Conservation (phyloP, 2,113 vertebrate species). For the Heptranchias perlo region DNA sequence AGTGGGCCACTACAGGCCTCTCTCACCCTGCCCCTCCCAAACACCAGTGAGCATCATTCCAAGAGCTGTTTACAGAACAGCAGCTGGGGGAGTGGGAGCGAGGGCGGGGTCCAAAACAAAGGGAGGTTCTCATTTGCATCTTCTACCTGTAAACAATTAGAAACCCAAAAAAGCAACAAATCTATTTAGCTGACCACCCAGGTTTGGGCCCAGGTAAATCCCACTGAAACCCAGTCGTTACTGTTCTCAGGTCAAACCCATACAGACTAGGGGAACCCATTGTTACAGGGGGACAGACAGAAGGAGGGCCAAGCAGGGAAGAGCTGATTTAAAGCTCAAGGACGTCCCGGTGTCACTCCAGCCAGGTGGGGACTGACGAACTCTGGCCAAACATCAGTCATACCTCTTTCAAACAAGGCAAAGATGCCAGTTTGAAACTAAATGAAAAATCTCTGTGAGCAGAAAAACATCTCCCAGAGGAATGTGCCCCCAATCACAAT, state of each 20-base stretch:
- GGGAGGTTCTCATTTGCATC: too few species aligned
- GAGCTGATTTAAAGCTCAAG: too few species aligned
- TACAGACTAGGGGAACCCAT: too few species aligned
- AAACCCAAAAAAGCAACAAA: neutral
- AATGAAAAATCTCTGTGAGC: neutral
- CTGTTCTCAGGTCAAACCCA: too few species aligned
- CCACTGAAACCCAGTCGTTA: neutral
- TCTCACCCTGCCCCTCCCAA: neutral
- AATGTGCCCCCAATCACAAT: too few species aligned
- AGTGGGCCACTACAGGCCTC: neutral
- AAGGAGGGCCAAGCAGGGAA: too few species aligned
- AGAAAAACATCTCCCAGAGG: too few species aligned
- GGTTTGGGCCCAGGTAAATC: neutral
- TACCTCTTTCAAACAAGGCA: too few species aligned
- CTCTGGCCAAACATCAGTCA: too few species aligned
- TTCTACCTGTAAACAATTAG: neutral
- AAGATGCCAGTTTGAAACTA: neutral
- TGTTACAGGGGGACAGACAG: too few species aligned
- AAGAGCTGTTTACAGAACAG: neutral
- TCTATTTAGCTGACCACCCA: neutral
- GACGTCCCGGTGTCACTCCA: too few species aligned
- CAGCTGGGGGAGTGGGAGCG: neutral
- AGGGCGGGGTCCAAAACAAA: neutral
- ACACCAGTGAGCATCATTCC: neutral
- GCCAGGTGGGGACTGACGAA: too few species aligned